Evolutionary conservation across 1,140 invertebrate genomes (phyloP), one percentile per base, ranked within the genome.

Genomic region (Tetragnatha versicolor): DNA sequence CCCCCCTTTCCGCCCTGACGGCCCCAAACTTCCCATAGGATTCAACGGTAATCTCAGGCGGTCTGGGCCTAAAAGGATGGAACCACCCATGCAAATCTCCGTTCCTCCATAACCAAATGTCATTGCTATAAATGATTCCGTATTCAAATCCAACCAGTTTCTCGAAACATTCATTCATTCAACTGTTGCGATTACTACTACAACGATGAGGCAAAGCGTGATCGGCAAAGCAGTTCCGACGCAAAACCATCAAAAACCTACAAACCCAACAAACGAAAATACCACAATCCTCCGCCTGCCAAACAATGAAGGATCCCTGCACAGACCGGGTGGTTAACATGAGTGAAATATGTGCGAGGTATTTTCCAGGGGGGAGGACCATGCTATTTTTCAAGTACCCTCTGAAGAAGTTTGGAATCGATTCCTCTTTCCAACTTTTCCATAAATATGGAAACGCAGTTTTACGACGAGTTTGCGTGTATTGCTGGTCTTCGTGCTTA

Each of bases 391-490:
- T 68, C 65, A 68, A 49, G 25, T 22, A 12, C 9, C 20, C 42
- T 20, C 9, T 31, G 39, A 49, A 68, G 45, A 12, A 33, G 10
- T 29, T 33, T 49, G 25, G 49, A 70, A 55, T 70, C 68, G 68
- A 70, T 70, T 39, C 17, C 33, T n/a, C 9, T 27, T 12, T 33
- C 45, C 42, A 55, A 55, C 35, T 70, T 70, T 70, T 70, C 68
- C 68, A 70, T 70, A 70, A 70, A 70, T 70, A 70, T 70, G 68
- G 68, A 55, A 70, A 70, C 33, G 49, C 68, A 55, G 55, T 70
- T 70, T 70, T 55, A 70, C 49, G 68, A 42, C 49, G 49, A 22
- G 47, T 55, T 70, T 17, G 68, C 68, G 68, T 70, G 68, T 39
- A 27, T 68, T 68, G 65, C 51, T 68, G 20, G 33, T 3, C 27